A percentile compares a stretch with the other conserved stretches of the same genome.
Evolutionary conservation across 2,113 vertebrate species (phyloP).

Genomic region (Erinaceus europaeus): DNA sequence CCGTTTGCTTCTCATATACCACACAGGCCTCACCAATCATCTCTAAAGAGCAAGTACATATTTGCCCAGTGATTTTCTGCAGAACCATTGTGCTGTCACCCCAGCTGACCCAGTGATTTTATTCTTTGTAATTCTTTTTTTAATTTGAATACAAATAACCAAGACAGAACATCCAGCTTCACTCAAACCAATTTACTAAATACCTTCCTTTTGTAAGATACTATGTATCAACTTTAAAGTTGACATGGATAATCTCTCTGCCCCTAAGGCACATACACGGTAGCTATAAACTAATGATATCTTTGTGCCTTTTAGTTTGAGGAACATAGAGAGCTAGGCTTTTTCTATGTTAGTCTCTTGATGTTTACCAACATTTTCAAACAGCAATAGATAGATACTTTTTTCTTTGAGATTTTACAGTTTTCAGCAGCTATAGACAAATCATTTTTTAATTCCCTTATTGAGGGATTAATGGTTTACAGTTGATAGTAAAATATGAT

Average conservation of each 20-base stretch:
- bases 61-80: neutral
- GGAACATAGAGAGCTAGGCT: neutral
- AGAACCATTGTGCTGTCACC: too few relatives aligned
- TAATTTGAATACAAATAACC: neutral
- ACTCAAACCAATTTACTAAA: conserved; percentile 14
- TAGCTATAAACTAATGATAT: neutral
- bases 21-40: neutral
- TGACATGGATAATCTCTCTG: neutral
- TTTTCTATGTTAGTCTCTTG: neutral
- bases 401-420: neutral
- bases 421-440: neutral
- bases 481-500: too few relatives aligned
- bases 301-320: neutral
- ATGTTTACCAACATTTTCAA: conserved; percentile 34
- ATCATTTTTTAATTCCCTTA: too few relatives aligned
- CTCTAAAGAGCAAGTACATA: neutral
- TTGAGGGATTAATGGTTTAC: too few relatives aligned
- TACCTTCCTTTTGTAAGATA: neutral
- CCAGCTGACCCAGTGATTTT: conserved; percentile 3
- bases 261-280: neutral
- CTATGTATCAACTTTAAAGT: neutral
- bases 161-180: neutral
- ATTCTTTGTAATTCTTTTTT: neutral
- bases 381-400: conserved; percentile 20
- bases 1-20: neutral